These are phyloP conservation scores for Cyphomyrus discorhynchus DNA, from an alignment of 2,113 vertebrate genomes.

Conservation along the genomic window DNA sequence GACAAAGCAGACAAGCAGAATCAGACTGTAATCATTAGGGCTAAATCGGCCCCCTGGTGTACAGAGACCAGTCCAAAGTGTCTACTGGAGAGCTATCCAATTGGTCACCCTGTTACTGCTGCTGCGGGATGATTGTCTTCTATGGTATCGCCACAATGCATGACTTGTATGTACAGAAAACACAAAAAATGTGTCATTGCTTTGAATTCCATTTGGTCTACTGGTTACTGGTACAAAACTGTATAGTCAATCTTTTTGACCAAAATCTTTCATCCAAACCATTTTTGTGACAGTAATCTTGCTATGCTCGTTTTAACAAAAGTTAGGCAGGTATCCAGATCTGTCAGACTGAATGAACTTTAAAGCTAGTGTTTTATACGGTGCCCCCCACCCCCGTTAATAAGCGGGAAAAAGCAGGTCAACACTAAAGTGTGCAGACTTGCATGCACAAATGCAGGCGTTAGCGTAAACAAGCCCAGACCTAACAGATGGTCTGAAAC, in stretches of 20 bases:
- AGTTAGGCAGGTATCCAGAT: neutral
- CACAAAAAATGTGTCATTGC: neutral
- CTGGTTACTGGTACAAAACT: conserved; percentile 1
- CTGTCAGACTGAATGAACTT: neutral
- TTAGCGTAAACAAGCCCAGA: neutral
- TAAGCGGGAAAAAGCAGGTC: neutral
- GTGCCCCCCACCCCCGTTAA: neutral
- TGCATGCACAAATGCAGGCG: neutral
- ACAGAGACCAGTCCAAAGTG: neutral
- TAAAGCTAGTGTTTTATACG: conserved; percentile 12
- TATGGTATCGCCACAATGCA: neutral
- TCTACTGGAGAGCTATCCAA: neutral
- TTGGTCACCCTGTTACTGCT: neutral
- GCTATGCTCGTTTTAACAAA: neutral
- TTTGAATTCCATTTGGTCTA: neutral
- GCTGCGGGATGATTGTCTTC: neutral
- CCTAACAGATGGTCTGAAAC: neutral
- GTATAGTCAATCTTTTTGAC: neutral
- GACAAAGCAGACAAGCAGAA: neutral
- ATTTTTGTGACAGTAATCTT: neutral
- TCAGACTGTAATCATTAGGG: neutral
- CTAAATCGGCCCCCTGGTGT: neutral
- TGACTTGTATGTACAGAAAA: neutral
- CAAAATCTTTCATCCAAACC: neutral
- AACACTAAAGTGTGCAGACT: neutral